phyloP scores from a whole-genome alignment of 2,797 vertebrate genomes.

The Poeciliopsis turneri region DNA sequence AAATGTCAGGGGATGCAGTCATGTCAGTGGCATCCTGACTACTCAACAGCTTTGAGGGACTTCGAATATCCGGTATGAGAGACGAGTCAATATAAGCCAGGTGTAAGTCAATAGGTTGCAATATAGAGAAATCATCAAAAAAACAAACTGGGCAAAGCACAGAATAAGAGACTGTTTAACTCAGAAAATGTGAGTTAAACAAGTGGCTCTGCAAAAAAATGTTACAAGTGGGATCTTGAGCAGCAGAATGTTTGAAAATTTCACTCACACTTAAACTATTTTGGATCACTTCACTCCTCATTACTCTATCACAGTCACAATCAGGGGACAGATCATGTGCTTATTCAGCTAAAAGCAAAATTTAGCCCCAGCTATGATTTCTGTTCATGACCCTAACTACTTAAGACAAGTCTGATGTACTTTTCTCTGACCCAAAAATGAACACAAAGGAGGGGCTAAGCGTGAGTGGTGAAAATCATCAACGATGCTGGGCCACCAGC shows the following conservation, averaged over 20 bases:
- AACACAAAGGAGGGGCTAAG: constrained; percentile 36
- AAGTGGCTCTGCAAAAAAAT: constrained; percentile 1
- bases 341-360: constrained; percentile 45
- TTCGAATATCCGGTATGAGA: constrained; percentile 12
- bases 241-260: not conserved
- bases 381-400: constrained; percentile 22
- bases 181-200: too few species aligned
- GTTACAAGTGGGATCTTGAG: not conserved
- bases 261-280: constrained; percentile 12
- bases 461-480: constrained; percentile 37
- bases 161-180: constrained; percentile 15
- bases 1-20: constrained; percentile 34
- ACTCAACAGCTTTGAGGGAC: constrained; percentile 14
- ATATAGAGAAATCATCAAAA: constrained; percentile 18
- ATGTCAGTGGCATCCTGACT: constrained; percentile 29
- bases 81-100: constrained; percentile 2
- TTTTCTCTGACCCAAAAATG: constrained; percentile 34
- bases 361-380: constrained; percentile 39
- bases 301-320: constrained; percentile 18
- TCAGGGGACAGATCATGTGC: constrained; percentile 32
- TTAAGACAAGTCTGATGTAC: constrained; percentile 14
- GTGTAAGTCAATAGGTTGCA: not conserved
- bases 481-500: constrained; percentile 50
- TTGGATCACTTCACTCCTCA: constrained; percentile 2
- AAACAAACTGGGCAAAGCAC: constrained; percentile 14